Evolutionary conservation across 2,888 invertebrate species (phyloP).

Genomic region (Isotomurus palustris): DNA sequence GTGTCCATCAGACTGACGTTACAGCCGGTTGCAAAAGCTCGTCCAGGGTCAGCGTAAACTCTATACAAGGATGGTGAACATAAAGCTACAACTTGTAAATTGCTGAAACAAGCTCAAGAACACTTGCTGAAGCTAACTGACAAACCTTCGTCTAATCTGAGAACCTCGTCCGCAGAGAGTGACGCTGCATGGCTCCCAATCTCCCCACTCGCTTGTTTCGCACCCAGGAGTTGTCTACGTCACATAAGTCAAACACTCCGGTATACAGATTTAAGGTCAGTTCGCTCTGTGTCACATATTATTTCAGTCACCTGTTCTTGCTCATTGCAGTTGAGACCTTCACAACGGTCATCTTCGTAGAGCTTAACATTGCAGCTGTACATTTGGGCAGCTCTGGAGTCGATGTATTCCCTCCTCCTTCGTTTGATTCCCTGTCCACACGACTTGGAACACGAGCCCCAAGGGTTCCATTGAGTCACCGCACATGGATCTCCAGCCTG

Average conservation of each 20-base stretch:
- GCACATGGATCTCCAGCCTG: slow-evolving; percentile 53
- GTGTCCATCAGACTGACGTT: slow-evolving; percentile 49
- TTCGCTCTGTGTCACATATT: neutral
- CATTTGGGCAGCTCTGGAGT: slow-evolving; percentile 55
- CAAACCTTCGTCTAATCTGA: slow-evolving; percentile 51
- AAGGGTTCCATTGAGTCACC: slow-evolving; percentile 51
- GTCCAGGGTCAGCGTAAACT: slow-evolving; percentile 44
- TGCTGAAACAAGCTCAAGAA: too few relatives aligned
- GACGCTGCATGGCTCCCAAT: slow-evolving; percentile 53
- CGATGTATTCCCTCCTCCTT: slow-evolving; percentile 56
- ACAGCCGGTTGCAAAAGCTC: slow-evolving; percentile 43
- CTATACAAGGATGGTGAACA: slow-evolving; percentile 47
- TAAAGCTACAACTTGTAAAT: too few relatives aligned
- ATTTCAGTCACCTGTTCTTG: neutral
- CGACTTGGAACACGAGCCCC: slow-evolving; percentile 52
- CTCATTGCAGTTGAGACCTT: slow-evolving; percentile 6
- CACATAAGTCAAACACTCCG: too few relatives aligned
- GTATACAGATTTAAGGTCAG: too few relatives aligned
- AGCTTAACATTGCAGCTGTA: slow-evolving; percentile 54
- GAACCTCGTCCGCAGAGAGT: slow-evolving; percentile 54
- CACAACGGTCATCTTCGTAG: slow-evolving; percentile 4
- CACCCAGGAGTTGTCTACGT: slow-evolving; percentile 50
- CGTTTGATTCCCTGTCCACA: slow-evolving; percentile 56
- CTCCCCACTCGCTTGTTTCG: slow-evolving; percentile 51
- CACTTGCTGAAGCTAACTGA: neutral